Percentiles rank a stretch among this genome's conserved stretches.
phyloP scores from a whole-genome alignment of 2,888 invertebrate genomes.

The Altica lythri region DNA sequence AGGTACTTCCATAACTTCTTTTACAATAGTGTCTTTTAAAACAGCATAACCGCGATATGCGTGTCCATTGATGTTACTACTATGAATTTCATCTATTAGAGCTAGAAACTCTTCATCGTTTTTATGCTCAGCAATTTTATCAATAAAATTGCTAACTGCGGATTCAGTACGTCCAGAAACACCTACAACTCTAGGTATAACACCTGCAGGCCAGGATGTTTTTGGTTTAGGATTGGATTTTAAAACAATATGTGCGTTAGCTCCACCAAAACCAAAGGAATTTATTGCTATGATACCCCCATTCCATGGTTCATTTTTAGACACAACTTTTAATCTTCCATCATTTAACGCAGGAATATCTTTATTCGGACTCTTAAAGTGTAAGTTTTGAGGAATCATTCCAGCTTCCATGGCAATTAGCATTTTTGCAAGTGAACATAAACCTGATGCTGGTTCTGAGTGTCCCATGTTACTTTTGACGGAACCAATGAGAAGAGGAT shows the following conservation, averaged over 20 bases:
- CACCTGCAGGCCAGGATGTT: conserved; percentile 62
- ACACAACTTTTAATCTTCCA: conserved; percentile 89
- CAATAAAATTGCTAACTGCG: conserved; percentile 71
- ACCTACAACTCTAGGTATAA: conserved; percentile 70
- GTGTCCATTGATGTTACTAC: conserved; percentile 74
- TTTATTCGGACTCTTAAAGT: conserved; percentile 83
- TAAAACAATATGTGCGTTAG: conserved; percentile 90
- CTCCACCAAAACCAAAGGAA: conserved; percentile 98
- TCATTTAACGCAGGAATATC: conserved; percentile 90
- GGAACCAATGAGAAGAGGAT: conserved; percentile 89
- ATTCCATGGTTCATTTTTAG: conserved; percentile 79
- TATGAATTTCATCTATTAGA: conserved; percentile 76
- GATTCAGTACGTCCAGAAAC: conserved; percentile 86
- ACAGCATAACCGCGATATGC: conserved; percentile 80
- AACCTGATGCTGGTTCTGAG: conserved; percentile 90
- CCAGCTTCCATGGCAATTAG: conserved; percentile 92
- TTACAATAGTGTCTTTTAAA: conserved; percentile 61
- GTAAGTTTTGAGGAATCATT: conserved; percentile 88
- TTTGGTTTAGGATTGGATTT: conserved; percentile 77
- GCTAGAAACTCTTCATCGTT: conserved; percentile 77
- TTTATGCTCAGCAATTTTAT: conserved; percentile 64
- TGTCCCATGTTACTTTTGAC: conserved; percentile 99
- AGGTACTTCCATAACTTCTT: conserved; percentile 59
- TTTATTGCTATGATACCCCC: conserved; percentile 94
- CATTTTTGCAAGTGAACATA: conserved; percentile 89